phyloP scores from a whole-genome alignment of 2,113 vertebrate species.

The Gobiocypris rarus region DNA sequence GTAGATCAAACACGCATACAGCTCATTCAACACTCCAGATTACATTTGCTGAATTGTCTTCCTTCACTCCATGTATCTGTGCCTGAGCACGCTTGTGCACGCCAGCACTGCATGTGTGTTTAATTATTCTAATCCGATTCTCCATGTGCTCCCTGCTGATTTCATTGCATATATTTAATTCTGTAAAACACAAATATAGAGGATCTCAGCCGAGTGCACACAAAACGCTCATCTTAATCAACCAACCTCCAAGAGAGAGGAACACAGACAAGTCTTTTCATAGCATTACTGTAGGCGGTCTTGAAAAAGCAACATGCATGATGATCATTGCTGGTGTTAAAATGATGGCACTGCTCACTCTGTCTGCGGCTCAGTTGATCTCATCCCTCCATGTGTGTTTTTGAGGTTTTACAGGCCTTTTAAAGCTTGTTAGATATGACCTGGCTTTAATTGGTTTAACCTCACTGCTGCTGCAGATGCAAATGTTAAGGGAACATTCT shows the following conservation, averaged over 20 bases:
- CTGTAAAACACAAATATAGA: constrained; percentile 51
- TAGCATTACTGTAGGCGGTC: constrained; percentile 9
- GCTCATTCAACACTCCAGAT: background rate
- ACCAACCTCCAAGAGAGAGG: constrained; percentile 29
- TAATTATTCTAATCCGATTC: constrained; percentile 65
- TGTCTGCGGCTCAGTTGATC: background rate
- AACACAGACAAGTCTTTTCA: background rate
- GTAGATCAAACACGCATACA: background rate
- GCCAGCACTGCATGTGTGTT: constrained; percentile 4
- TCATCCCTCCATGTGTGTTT: constrained; percentile 1
- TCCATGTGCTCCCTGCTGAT: constrained; percentile 53
- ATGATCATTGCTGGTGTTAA: constrained; percentile 15
- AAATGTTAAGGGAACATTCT: too few species aligned
- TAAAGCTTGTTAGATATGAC: constrained; percentile 58
- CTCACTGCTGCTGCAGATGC: constrained; percentile 41
- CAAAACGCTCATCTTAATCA: constrained; percentile 46
- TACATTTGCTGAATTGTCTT: constrained; percentile 13
- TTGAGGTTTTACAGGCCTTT: constrained; percentile 51
- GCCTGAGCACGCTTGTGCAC: background rate
- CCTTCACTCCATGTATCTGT: constrained; percentile 27
- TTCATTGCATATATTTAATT: constrained; percentile 50
- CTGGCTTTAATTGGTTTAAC: constrained; percentile 60
- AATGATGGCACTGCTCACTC: background rate
- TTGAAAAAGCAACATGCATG: constrained; percentile 5
- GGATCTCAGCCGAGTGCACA: constrained; percentile 44